phyloP scores from a whole-genome alignment of 1,140 invertebrate species.

The Drosophila subobscura region DNA sequence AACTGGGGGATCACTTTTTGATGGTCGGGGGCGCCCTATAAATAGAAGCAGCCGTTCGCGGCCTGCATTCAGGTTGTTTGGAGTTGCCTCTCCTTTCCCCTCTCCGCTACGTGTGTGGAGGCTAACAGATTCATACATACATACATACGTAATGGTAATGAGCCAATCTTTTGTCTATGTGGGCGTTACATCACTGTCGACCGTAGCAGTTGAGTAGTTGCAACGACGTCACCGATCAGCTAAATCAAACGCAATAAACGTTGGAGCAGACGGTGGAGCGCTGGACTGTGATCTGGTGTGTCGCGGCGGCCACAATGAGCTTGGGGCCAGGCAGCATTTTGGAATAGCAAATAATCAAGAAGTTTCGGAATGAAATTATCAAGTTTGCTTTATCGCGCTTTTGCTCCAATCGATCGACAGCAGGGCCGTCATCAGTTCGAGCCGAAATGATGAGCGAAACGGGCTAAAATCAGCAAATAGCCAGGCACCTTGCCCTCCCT shows the following conservation, averaged over 20 bases:
- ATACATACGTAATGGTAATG: conserved; percentile 10
- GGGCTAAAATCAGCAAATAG: conserved; percentile 21
- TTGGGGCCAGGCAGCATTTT: conserved; percentile 7
- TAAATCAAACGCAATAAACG: conserved; percentile 4
- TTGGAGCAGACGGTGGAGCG: not conserved
- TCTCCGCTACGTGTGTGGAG: conserved; percentile 18
- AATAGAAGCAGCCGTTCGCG: conserved; percentile 59
- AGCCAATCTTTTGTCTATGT: conserved; percentile 27
- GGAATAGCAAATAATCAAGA: conserved; percentile 25
- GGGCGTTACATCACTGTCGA: conserved; percentile 59
- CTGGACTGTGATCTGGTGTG: conserved; percentile 19
- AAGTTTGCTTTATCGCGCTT: conserved; percentile 11
- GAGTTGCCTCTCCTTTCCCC: conserved; percentile 19
- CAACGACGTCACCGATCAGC: conserved; percentile 52
- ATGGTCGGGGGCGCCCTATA: conserved; percentile 45
- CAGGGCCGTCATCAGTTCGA: conserved; percentile 24
- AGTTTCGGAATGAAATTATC: conserved; percentile 18
- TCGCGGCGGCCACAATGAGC: conserved; percentile 19
- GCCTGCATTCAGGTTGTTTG: conserved; percentile 61
- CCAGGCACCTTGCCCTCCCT: too few species aligned
- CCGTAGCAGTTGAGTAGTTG: conserved; percentile 10
- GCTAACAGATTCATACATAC: conserved; percentile 16
- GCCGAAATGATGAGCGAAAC: conserved; percentile 27
- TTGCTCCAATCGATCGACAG: not conserved
- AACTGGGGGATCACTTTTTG: not conserved